Percentiles rank a stretch among this genome's conserved stretches.
Evolutionary conservation across 2,113 vertebrate genomes (phyloP).

Genomic region (Atrichornis clamosus): DNA sequence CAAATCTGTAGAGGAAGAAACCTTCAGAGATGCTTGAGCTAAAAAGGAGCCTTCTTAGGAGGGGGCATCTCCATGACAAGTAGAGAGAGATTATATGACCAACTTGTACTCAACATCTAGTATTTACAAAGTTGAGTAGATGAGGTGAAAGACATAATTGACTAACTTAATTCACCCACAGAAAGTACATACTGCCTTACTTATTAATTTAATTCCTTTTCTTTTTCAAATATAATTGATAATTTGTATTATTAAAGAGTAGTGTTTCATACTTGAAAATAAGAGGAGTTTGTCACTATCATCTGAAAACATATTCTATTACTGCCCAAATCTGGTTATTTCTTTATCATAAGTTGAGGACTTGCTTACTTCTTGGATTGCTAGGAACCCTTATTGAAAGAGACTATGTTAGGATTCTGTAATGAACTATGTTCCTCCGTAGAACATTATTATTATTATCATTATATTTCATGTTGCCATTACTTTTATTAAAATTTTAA

Average conservation of each 20-base stretch:
- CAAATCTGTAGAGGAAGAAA: not conserved
- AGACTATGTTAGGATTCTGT: not conserved
- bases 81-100: accelerated
- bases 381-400: not conserved
- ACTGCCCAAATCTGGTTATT: not conserved
- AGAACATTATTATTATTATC: not conserved
- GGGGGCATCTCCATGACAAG: not conserved
- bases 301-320: not conserved
- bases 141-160: not conserved
- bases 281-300: not conserved
- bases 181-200: not conserved
- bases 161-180: not conserved
- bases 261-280: not conserved
- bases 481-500: not conserved
- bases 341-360: not conserved
- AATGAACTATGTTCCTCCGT: not conserved
- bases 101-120: not conserved
- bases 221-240: not conserved
- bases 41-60: not conserved
- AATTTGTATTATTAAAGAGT: not conserved
- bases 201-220: not conserved
- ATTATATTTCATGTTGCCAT: not conserved
- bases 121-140: not conserved
- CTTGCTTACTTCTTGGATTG: not conserved
- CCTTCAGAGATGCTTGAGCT: not conserved